Percentiles rank a stretch among this genome's conserved stretches.
Conservation (phyloP, 1,140 invertebrate species). For the Temnothorax nylanderi region DNA sequence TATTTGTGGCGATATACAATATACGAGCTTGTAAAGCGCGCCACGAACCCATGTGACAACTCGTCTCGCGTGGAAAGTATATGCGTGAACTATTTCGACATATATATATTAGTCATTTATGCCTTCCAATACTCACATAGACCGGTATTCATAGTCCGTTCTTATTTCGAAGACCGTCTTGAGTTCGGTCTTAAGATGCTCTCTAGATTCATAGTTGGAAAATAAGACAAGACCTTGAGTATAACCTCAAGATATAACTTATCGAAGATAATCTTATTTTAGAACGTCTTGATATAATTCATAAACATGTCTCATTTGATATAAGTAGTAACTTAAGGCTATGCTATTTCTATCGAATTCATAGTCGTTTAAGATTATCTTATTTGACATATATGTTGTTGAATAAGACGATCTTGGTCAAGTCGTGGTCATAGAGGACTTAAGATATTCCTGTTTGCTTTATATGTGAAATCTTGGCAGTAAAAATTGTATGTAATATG, state of each 20-base stretch:
- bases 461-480: not conserved
- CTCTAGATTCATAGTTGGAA: slow-evolving; percentile 4
- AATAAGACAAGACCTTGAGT: not conserved
- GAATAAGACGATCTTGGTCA: not conserved
- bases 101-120: too few species aligned
- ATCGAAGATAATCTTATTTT: not conserved
- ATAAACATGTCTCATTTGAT: not conserved
- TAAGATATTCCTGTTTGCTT: not conserved
- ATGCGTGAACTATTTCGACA: too few species aligned
- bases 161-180: not conserved
- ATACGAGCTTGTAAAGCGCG: too few species aligned
- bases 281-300: not conserved
- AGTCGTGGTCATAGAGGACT: not conserved
- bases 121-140: too few species aligned
- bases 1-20: too few species aligned
- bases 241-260: not conserved
- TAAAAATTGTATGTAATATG: not conserved
- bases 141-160: not conserved
- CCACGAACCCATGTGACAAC: too few species aligned
- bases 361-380: not conserved
- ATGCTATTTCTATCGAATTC: not conserved
- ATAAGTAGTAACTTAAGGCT: not conserved
- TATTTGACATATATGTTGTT: not conserved
- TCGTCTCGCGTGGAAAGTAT: too few species aligned
- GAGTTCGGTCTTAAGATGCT: not conserved